Conservation (phyloP, 2,888 invertebrate genomes). For the Omphaloscelis lunosa region DNA sequence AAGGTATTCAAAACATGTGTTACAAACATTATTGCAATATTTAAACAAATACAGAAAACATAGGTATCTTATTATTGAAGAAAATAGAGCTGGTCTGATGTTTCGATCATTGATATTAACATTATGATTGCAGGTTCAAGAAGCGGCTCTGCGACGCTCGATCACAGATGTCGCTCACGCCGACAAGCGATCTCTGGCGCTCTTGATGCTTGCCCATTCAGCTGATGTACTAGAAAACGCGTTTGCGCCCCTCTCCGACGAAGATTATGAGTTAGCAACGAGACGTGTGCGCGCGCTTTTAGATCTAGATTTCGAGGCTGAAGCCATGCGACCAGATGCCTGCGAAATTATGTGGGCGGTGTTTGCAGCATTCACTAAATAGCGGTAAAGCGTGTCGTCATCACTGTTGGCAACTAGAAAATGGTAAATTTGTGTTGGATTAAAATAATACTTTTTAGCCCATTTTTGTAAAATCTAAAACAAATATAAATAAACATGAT, state of each 20-base stretch:
- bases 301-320: slow-evolving; percentile 99
- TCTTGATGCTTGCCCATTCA: slow-evolving; percentile 98
- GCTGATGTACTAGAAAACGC: slow-evolving; percentile 99
- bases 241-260: slow-evolving; percentile 98
- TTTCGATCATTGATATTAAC: neutral
- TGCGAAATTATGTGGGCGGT: slow-evolving; percentile 99
- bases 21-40: slow-evolving; percentile 27
- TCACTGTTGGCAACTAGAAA: slow-evolving; percentile 68
- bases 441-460: slow-evolving; percentile 63
- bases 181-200: slow-evolving; percentile 97
- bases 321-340: slow-evolving; percentile 97
- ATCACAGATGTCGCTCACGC: slow-evolving; percentile 99
- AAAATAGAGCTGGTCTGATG: neutral
- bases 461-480: slow-evolving; percentile 65
- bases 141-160: slow-evolving; percentile 98
- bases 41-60: slow-evolving; percentile 27
- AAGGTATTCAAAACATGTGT: slow-evolving; percentile 43
- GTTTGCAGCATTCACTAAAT: slow-evolving; percentile 99
- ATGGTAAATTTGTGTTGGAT: slow-evolving; percentile 67
- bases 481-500: slow-evolving; percentile 57
- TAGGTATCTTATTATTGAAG: neutral
- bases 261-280: slow-evolving; percentile 99
- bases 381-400: slow-evolving; percentile 85
- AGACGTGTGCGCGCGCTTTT: slow-evolving; percentile 98
- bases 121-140: slow-evolving; percentile 94